Percentiles rank a stretch among this genome's conserved stretches.
These are phyloP conservation scores for Anguilla pacifica DNA, from an alignment of 2,797 vertebrate genomes.

Conservation along the genomic window DNA sequence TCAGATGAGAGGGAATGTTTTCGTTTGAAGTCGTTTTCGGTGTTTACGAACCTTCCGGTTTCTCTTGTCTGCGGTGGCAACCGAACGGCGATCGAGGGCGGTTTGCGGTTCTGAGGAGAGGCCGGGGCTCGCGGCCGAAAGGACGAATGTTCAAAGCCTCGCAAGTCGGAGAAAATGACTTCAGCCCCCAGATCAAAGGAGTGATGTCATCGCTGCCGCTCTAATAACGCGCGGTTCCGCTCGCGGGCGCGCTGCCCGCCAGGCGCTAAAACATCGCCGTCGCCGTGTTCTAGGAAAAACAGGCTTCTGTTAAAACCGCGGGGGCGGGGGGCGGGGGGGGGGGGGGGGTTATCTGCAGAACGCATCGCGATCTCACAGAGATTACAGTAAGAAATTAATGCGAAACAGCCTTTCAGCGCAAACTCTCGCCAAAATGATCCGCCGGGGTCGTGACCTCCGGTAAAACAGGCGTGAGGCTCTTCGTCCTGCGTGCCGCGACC, in stretches of 20 bases:
- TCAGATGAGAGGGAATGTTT: slow-evolving; percentile 36
- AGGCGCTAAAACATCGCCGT: slow-evolving; percentile 47
- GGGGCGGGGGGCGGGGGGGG: slow-evolving; percentile 53
- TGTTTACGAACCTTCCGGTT: slow-evolving; percentile 60
- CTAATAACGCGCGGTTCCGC: slow-evolving; percentile 71
- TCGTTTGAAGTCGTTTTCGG: slow-evolving; percentile 58
- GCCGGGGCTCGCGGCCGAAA: slow-evolving; percentile 28
- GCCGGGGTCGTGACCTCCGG: slow-evolving; percentile 65
- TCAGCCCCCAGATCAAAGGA: slow-evolving; percentile 53
- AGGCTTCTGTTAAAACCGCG: slow-evolving; percentile 10
- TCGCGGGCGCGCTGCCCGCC: slow-evolving; percentile 59
- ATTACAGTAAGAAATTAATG: slow-evolving; percentile 52
- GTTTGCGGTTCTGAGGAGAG: slow-evolving; percentile 33
- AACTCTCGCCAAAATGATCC: slow-evolving; percentile 67
- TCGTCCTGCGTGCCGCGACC: slow-evolving; percentile 42
- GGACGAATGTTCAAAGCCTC: slow-evolving; percentile 52
- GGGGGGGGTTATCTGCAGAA: slow-evolving; percentile 50
- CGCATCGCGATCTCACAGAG: slow-evolving; percentile 48
- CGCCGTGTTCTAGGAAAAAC: slow-evolving; percentile 42
- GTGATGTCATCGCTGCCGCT: slow-evolving; percentile 68
- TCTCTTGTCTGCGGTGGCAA: slow-evolving; percentile 48
- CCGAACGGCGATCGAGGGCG: slow-evolving; percentile 42
- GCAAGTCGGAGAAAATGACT: slow-evolving; percentile 56
- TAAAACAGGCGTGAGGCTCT: slow-evolving; percentile 61
- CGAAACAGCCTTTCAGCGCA: slow-evolving; percentile 59